Conservation (phyloP, 2,113 vertebrate genomes). For the Phalacrocorax pelagicus region DNA sequence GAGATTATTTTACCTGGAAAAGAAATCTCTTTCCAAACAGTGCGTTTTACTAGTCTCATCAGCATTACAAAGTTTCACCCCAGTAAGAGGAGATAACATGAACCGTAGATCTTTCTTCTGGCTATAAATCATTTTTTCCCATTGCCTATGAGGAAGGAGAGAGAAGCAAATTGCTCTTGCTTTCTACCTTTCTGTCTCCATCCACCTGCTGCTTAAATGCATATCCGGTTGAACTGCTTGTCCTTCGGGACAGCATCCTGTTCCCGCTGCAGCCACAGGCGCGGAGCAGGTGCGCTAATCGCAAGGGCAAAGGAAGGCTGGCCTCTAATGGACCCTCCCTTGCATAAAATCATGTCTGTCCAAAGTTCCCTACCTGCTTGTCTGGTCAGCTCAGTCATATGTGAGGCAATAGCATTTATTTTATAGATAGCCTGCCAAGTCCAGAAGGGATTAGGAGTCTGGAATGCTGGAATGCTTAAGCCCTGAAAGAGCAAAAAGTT, state of each 20-base stretch:
- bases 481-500: neutral
- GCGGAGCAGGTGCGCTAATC: neutral
- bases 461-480: neutral
- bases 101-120: neutral
- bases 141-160: neutral
- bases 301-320: fast-evolving
- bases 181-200: neutral
- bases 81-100: neutral
- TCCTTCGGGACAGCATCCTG: neutral
- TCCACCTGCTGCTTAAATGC: neutral
- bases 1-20: neutral
- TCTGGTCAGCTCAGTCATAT: neutral
- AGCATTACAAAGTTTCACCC: neutral
- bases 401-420: neutral
- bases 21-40: neutral
- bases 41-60: neutral
- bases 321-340: neutral
- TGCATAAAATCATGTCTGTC: neutral
- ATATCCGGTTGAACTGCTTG: fast-evolving
- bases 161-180: neutral
- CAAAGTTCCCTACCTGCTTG: neutral
- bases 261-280: neutral
- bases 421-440: neutral
- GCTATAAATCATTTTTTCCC: neutral
- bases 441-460: neutral